A percentile compares a stretch with the other conserved stretches of the same genome.
Conservation (phyloP, 2,113 vertebrate genomes). For the Myrmecophaga tridactyla region DNA sequence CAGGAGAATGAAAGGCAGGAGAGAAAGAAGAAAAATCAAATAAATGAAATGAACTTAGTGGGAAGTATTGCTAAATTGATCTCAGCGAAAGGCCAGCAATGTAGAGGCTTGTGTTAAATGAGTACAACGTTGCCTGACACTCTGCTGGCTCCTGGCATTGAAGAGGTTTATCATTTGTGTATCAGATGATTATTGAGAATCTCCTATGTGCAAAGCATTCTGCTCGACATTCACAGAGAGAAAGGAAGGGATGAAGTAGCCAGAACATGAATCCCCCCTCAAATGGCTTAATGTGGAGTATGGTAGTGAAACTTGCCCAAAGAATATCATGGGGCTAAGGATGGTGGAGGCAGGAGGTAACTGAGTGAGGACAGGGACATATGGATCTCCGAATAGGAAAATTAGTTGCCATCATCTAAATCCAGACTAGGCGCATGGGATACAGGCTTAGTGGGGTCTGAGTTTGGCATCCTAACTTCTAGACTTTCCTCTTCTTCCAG, state of each 20-base stretch:
- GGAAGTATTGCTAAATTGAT: no score
- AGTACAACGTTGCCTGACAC: accelerated
- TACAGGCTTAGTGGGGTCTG: not conserved
- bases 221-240: not conserved
- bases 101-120: not conserved
- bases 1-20: not conserved
- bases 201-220: not conserved
- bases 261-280: not conserved
- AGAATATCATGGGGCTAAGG: not conserved
- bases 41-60: not conserved
- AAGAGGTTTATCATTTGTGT: not conserved
- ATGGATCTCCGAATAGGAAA: accelerated
- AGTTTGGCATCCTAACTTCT: not conserved
- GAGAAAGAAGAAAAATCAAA: not conserved
- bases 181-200: not conserved
- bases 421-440: no score
- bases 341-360: not conserved
- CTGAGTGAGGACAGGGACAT: accelerated
- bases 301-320: not conserved
- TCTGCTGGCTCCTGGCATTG: accelerated
- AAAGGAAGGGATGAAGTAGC: not conserved
- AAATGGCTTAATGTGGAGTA: not conserved
- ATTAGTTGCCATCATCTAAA: no score
- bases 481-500: not conserved
- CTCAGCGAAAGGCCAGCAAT: not conserved